phyloP scores from a whole-genome alignment of 2,113 vertebrate species.

The Mystacornis crossleyi region DNA sequence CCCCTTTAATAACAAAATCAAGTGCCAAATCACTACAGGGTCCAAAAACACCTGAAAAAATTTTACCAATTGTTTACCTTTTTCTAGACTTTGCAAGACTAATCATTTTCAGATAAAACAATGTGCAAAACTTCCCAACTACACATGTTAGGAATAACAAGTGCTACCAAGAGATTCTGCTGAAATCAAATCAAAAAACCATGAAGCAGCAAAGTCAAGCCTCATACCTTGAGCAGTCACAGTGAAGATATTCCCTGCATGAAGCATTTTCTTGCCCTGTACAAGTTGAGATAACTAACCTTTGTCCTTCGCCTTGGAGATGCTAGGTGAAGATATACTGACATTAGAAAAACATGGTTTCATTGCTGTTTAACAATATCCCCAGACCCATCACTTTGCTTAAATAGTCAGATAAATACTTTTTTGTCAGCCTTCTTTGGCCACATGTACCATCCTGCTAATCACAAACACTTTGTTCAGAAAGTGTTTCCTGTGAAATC shows the following conservation, averaged over 20 bases:
- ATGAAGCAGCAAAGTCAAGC: conserved; percentile 59
- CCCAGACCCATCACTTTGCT: conserved; percentile 43
- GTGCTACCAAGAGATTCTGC: conserved; percentile 71
- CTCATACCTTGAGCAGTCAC: conserved; percentile 62
- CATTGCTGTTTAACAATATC: conserved; percentile 60
- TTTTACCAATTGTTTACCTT: conserved; percentile 43
- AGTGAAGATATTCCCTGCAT: conserved; percentile 58
- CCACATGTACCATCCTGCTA: conserved; percentile 61
- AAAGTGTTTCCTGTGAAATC: conserved; percentile 75
- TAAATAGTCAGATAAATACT: conserved; percentile 68
- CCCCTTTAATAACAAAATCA: conserved; percentile 70
- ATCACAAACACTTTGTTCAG: conserved; percentile 28
- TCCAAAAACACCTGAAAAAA: conserved; percentile 53
- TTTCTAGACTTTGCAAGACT: conserved; percentile 83
- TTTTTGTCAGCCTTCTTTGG: conserved; percentile 65
- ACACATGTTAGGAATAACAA: conserved; percentile 56
- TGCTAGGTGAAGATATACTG: conserved; percentile 2
- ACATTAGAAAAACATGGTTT: conserved; percentile 26
- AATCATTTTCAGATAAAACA: conserved; percentile 72
- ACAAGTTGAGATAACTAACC: neutral
- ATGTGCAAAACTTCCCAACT: conserved; percentile 79
- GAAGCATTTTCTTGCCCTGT: conserved; percentile 35
- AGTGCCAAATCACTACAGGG: conserved; percentile 79
- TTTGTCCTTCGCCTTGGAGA: conserved; percentile 9
- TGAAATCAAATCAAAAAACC: conserved; percentile 30